A percentile compares a stretch with the other conserved stretches of the same genome.
Evolutionary conservation across 2,797 vertebrate species (phyloP).

Genomic region (Cygnus olor): DNA sequence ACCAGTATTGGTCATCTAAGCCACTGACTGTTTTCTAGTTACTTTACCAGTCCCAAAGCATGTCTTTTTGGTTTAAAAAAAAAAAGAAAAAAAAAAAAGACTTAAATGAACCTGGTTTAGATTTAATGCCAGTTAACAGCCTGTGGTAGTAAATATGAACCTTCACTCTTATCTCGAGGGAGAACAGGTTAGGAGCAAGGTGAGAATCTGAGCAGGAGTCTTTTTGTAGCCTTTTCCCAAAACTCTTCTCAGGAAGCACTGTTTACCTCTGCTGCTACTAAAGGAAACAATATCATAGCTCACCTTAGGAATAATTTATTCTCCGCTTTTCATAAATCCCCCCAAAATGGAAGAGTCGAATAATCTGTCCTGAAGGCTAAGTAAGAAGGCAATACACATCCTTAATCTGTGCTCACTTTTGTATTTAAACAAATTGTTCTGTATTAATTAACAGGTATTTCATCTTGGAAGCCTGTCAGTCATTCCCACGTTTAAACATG

Average conservation of each 20-base stretch:
- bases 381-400: neutral
- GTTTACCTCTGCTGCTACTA: neutral
- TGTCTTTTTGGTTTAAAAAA: neutral
- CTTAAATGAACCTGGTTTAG: neutral
- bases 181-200: neutral
- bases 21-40: neutral
- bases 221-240: neutral
- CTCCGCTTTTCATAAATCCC: neutral
- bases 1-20: neutral
- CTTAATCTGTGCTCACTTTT: neutral
- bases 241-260: neutral
- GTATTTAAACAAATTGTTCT: neutral
- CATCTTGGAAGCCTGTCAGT: neutral
- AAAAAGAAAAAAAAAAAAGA: neutral
- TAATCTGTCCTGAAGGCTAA: neutral
- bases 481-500: slow-evolving; percentile 23
- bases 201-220: neutral
- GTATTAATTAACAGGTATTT: slow-evolving; percentile 57
- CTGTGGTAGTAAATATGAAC: neutral
- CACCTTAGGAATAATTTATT: neutral
- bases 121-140: neutral
- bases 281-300: neutral
- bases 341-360: neutral
- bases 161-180: neutral
- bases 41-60: neutral